Conservation (phyloP, 2,888 invertebrate species). For the Neoaliturus tenellus region DNA sequence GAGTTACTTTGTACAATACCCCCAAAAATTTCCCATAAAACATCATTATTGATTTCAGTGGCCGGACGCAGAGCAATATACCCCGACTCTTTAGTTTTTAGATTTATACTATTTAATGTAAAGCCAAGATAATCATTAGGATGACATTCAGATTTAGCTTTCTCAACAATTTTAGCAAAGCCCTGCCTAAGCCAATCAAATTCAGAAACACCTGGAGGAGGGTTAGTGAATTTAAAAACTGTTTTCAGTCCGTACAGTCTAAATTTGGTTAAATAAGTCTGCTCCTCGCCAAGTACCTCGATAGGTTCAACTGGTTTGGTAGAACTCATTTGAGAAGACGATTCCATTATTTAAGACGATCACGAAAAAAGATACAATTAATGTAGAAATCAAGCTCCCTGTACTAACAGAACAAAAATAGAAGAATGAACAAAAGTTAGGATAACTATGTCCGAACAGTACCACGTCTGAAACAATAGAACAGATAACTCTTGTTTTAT, state of each 20-base stretch:
- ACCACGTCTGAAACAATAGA: too few relatives aligned
- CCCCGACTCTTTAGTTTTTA: constrained; percentile 18
- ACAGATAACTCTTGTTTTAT: too few relatives aligned
- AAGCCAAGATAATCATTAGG: neutral
- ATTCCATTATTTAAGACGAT: too few relatives aligned
- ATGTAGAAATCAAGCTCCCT: too few relatives aligned
- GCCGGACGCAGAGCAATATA: neutral
- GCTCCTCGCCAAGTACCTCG: neutral
- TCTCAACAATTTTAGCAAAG: neutral
- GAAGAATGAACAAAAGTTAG: too few relatives aligned
- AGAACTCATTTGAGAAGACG: too few relatives aligned
- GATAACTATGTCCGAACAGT: too few relatives aligned
- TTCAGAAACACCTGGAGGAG: neutral
- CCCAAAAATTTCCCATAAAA: constrained; percentile 48
- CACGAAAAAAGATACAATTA: too few relatives aligned
- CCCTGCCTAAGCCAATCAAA: constrained; percentile 20
- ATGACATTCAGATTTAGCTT: neutral
- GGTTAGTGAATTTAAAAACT: neutral
- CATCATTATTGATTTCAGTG: neutral
- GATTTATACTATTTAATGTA: neutral
- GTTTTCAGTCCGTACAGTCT: neutral
- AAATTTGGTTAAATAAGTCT: constrained; percentile 14
- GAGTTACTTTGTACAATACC: constrained; percentile 41
- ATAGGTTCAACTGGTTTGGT: too few relatives aligned
- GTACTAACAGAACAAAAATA: too few relatives aligned